These are phyloP conservation scores for Triplophysa rosa DNA, from an alignment of 2,113 vertebrate genomes.

Conservation along the genomic window DNA sequence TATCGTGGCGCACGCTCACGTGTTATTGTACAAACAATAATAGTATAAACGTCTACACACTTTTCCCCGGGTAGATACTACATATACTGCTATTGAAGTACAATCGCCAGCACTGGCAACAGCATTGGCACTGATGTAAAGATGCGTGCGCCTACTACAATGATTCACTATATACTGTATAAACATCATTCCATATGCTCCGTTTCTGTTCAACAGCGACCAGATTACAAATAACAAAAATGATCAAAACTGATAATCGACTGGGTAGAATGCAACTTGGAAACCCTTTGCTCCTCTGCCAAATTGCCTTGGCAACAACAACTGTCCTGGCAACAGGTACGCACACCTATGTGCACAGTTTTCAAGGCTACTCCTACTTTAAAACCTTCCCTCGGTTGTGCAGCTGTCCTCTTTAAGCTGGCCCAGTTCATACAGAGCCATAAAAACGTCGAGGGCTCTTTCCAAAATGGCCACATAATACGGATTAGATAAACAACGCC, in stretches of 20 bases:
- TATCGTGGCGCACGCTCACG: too few relatives aligned
- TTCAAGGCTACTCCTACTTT: conserved; percentile 39
- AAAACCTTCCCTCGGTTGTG: conserved; percentile 47
- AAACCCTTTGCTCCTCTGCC: conserved; percentile 39
- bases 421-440: conserved; percentile 36
- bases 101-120: neutral
- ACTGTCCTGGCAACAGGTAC: conserved; percentile 57
- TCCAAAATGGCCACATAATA: conserved; percentile 35
- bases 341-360: conserved; percentile 43
- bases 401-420: conserved; percentile 52
- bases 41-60: too few relatives aligned
- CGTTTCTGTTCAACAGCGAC: neutral
- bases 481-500: conserved; percentile 42
- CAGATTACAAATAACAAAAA: neutral
- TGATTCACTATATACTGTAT: neutral
- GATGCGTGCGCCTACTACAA: neutral
- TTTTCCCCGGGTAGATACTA: neutral
- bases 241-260: neutral
- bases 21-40: too few relatives aligned
- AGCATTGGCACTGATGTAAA: neutral
- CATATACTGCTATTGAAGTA: neutral
- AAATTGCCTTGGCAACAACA: conserved; percentile 57
- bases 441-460: conserved; percentile 38
- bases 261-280: conserved; percentile 8
- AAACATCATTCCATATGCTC: neutral